Conservation (phyloP, 2,113 vertebrate species). For the Cololabis saira region DNA sequence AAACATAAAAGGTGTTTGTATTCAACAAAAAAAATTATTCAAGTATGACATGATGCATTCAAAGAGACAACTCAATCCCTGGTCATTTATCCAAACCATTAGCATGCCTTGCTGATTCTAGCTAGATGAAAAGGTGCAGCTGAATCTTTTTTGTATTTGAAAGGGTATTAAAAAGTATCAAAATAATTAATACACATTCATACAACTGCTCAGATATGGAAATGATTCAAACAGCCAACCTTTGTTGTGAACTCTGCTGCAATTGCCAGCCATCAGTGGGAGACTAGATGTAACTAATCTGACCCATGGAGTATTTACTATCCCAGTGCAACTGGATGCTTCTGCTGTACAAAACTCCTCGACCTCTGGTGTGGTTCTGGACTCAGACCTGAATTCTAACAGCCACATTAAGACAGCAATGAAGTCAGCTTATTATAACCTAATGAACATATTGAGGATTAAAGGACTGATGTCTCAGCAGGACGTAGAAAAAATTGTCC, state of each 20-base stretch:
- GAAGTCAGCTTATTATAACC: no score
- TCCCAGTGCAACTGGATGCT: constrained; percentile 20
- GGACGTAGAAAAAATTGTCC: no score
- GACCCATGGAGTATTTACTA: constrained; percentile 15
- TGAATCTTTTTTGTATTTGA: constrained; percentile 14
- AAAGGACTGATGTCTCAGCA: no score
- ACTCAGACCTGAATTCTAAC: no score
- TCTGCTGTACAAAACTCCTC: constrained; percentile 9
- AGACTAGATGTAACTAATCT: background rate
- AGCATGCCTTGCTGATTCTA: background rate
- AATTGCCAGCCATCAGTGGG: constrained; percentile 5
- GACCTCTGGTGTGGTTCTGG: background rate
- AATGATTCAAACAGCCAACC: background rate
- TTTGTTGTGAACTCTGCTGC: constrained; percentile 20
- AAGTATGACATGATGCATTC: constrained; percentile 7
- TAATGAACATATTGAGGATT: no score
- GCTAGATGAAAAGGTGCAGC: constrained; percentile 16
- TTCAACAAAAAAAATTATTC: background rate
- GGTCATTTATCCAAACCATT: constrained; percentile 24
- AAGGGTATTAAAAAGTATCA: constrained; percentile 12
- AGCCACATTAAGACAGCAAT: no score
- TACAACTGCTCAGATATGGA: background rate
- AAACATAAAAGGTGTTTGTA: background rate
- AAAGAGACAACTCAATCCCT: constrained; percentile 4
- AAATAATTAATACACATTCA: constrained; percentile 25